Conservation (phyloP, 2,113 vertebrate species). For the Typhlomys cinereus region DNA sequence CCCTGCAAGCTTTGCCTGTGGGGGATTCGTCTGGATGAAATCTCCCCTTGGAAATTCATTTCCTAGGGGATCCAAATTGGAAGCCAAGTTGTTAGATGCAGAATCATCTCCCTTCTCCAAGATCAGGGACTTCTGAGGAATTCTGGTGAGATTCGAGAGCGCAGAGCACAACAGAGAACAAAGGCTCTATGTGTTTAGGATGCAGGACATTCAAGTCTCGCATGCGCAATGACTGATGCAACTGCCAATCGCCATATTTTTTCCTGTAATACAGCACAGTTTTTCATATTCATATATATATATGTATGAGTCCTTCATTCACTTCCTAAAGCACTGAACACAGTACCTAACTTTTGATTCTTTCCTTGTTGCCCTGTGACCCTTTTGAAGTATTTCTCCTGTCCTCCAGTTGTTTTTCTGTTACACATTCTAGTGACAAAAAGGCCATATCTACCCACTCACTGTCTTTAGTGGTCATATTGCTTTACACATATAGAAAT, state of each 20-base stretch:
- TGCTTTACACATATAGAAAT: neutral
- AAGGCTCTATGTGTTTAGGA: neutral
- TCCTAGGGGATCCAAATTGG: constrained; percentile 53
- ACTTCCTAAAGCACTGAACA: neutral
- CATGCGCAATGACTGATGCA: neutral
- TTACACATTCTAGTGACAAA: neutral
- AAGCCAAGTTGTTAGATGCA: constrained; percentile 62
- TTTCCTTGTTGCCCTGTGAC: neutral
- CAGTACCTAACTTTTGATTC: neutral
- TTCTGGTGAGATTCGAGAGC: neutral
- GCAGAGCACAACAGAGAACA: neutral
- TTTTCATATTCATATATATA: neutral
- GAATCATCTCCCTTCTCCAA: constrained; percentile 56
- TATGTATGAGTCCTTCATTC: neutral
- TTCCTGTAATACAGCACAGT: neutral
- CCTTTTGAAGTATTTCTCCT: neutral
- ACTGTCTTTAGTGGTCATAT: neutral
- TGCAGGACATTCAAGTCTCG: neutral
- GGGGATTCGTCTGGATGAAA: constrained; percentile 55
- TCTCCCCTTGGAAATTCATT: constrained; percentile 59
- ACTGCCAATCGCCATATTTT: neutral
- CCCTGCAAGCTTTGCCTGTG: constrained; percentile 23
- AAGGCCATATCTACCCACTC: neutral
- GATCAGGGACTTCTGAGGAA: constrained; percentile 35
- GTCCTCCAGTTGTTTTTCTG: neutral